Conservation (phyloP, 1,140 invertebrate genomes). For the Lepidurus arcticus region DNA sequence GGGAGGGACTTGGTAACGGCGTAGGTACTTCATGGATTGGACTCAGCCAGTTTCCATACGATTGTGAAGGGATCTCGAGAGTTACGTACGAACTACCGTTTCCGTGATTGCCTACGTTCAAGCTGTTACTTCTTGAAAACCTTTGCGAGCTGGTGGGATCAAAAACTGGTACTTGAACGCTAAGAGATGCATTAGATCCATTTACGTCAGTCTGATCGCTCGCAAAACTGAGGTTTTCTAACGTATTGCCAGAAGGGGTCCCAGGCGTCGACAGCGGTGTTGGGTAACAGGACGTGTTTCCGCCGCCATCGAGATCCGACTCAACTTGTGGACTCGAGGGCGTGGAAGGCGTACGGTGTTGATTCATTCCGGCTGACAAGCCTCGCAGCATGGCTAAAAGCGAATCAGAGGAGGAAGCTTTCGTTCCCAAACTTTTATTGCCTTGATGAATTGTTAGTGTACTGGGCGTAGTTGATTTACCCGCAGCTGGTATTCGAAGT, state of each 20-base stretch:
- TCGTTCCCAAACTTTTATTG: constrained; percentile 36
- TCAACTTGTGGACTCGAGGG: constrained; percentile 48
- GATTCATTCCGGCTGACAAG: constrained; percentile 39
- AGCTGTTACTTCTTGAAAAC: constrained; percentile 36
- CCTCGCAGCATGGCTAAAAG: constrained; percentile 63
- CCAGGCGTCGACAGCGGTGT: constrained; percentile 35
- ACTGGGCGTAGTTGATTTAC: constrained; percentile 20
- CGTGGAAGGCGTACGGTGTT: constrained; percentile 39
- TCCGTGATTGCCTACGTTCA: background rate
- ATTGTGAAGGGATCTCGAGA: constrained; percentile 61
- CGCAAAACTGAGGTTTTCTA: background rate
- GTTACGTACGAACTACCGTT: constrained; percentile 10
- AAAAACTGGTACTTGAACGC: constrained; percentile 49
- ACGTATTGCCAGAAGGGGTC: constrained; percentile 27
- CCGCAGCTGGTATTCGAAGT: constrained; percentile 35
- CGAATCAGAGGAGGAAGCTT: constrained; percentile 65
- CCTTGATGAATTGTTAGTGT: constrained; percentile 42
- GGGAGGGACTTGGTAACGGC: constrained; percentile 50
- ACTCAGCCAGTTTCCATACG: constrained; percentile 62
- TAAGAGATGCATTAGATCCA: background rate
- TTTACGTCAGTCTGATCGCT: background rate
- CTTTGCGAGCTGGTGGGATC: constrained; percentile 59
- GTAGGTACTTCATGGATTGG: constrained; percentile 66
- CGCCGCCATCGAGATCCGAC: constrained; percentile 44
- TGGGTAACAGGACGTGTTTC: constrained; percentile 38